These are phyloP conservation scores for Diplodus puntazzo DNA, from an alignment of 2,797 vertebrate genomes.

Conservation along the genomic window DNA sequence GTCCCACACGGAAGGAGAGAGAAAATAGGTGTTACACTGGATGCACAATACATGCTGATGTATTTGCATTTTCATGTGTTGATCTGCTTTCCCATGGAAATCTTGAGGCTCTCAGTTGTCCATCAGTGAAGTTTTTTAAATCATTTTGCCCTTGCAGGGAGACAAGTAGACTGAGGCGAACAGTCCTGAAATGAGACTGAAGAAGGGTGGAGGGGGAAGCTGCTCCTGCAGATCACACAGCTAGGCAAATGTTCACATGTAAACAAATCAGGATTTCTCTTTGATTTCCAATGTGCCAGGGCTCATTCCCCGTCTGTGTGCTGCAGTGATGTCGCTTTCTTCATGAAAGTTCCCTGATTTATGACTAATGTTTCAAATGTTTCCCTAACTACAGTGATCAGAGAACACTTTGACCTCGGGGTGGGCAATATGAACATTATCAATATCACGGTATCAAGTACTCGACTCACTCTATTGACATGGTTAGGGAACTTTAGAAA, in stretches of 20 bases:
- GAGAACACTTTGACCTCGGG: not conserved
- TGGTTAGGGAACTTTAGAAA: too few relatives aligned
- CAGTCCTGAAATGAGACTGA: constrained; percentile 24
- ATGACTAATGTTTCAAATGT: not conserved
- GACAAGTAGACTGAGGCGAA: constrained; percentile 30
- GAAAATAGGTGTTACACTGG: constrained; percentile 51
- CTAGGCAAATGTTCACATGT: constrained; percentile 67
- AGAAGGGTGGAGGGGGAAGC: constrained; percentile 7
- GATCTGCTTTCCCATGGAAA: not conserved
- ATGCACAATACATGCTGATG: constrained; percentile 3
- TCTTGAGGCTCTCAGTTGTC: constrained; percentile 4
- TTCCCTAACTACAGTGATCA: not conserved
- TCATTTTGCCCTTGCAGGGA: constrained; percentile 38
- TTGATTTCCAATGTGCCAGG: not conserved
- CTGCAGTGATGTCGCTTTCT: too few relatives aligned
- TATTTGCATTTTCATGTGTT: constrained; percentile 10
- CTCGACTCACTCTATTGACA: too few relatives aligned
- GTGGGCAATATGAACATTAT: too few relatives aligned
- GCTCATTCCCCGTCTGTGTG: too few relatives aligned
- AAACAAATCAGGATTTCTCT: constrained; percentile 36
- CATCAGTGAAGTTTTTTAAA: constrained; percentile 18
- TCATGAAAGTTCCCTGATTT: not conserved
- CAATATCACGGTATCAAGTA: not conserved
- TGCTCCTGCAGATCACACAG: constrained; percentile 59
- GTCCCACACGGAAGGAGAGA: constrained; percentile 67